Conservation (phyloP, 2,113 vertebrate species). For the Cynoglossus semilaevis region DNA sequence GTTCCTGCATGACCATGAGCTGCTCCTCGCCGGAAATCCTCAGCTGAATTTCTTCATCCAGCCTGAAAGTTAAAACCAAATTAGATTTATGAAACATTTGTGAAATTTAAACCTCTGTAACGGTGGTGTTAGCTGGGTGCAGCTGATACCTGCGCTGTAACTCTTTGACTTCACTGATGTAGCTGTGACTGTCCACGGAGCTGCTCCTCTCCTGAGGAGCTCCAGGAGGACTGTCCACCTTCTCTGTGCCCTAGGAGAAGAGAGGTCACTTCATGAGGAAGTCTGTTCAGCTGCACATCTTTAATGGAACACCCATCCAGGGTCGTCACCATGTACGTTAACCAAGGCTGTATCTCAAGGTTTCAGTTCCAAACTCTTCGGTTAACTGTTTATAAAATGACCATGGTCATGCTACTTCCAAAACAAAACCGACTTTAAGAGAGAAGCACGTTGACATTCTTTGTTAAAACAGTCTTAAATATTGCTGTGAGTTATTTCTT, state of each 20-base stretch:
- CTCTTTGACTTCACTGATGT: conserved; percentile 78
- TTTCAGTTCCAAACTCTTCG: no score
- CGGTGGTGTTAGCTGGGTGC: background rate
- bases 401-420: no score
- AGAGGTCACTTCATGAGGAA: background rate
- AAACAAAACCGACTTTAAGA: no score
- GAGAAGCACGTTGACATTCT: no score
- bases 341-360: no score
- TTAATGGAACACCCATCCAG: no score
- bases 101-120: background rate
- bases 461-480: no score
- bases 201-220: conserved; percentile 83
- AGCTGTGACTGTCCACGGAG: conserved; percentile 58
- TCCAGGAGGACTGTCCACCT: conserved; percentile 83
- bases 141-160: conserved; percentile 79
- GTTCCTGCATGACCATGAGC: conserved; percentile 82
- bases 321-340: no score
- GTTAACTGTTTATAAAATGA: no score
- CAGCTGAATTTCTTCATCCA: conserved; percentile 79
- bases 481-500: no score
- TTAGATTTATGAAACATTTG: background rate
- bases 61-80: conserved; percentile 62
- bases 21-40: conserved; percentile 80
- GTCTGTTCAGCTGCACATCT: background rate
- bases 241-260: conserved; percentile 71